phyloP scores from a whole-genome alignment of 2,888 invertebrate species.

The Phasia obesa region DNA sequence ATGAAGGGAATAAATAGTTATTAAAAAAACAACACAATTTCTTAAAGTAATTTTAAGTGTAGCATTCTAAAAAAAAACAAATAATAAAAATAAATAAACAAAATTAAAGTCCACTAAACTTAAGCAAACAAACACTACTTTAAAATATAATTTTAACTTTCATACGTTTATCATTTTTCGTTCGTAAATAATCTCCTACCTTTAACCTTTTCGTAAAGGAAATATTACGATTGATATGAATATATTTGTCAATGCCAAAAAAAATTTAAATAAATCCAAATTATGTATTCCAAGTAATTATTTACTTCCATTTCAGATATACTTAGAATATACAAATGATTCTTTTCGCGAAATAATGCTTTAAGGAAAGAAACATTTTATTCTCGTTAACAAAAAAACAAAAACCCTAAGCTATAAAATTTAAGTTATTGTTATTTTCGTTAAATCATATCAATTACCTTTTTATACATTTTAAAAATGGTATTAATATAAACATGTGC shows the following conservation, averaged over 20 bases:
- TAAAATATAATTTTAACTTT: background rate
- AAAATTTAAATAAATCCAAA: slow-evolving; percentile 32
- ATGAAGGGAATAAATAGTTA: slow-evolving; percentile 39
- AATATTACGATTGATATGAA: background rate
- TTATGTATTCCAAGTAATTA: slow-evolving; percentile 62
- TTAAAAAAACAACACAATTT: slow-evolving; percentile 28
- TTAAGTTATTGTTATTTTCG: slow-evolving; percentile 1
- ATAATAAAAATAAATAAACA: background rate
- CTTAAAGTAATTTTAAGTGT: slow-evolving; percentile 41
- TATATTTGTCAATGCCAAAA: slow-evolving; percentile 28
- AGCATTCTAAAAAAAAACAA: slow-evolving; percentile 33
- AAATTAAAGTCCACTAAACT: slow-evolving; percentile 1
- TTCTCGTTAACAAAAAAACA: too few relatives aligned
- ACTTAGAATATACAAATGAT: slow-evolving; percentile 18
- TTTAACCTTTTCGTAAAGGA: background rate
- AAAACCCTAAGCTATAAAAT: background rate
- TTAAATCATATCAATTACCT: slow-evolving; percentile 24
- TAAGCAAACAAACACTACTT: background rate
- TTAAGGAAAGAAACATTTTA: too few relatives aligned
- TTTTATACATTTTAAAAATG: too few relatives aligned
- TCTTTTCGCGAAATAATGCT: background rate
- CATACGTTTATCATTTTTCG: background rate
- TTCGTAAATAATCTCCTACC: slow-evolving; percentile 18
- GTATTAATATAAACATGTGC: too few relatives aligned
- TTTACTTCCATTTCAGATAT: slow-evolving; percentile 66